These are phyloP conservation scores for Heliconius cydno DNA, from an alignment of 2,888 invertebrate genomes.

Conservation along the genomic window DNA sequence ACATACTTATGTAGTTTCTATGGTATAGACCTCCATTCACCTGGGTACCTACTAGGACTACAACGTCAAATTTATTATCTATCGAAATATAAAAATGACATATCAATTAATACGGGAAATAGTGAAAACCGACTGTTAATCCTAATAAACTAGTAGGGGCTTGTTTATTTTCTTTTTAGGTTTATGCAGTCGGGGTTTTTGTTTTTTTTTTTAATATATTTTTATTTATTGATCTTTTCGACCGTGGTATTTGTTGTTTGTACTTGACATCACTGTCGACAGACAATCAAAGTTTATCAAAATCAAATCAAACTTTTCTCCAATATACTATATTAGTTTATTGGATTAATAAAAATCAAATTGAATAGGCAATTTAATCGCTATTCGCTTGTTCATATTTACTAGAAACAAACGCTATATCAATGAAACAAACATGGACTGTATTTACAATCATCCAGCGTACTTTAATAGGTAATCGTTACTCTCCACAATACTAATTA, in stretches of 20 bases:
- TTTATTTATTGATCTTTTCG: background rate
- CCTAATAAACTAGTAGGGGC: no score
- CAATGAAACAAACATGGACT: conserved; percentile 28
- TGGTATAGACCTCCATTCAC: no score
- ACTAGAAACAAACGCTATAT: conserved; percentile 20
- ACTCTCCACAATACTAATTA: conserved; percentile 53
- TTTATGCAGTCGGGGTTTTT: no score
- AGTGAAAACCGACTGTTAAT: no score
- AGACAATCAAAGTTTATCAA: background rate
- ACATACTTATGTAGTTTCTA: no score
- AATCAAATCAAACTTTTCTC: background rate
- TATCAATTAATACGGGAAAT: no score
- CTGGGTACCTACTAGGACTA: no score
- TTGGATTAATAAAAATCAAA: background rate
- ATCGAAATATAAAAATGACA: no score
- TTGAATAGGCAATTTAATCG: background rate
- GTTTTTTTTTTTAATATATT: no score
- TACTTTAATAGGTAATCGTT: conserved; percentile 49
- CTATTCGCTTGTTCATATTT: conserved; percentile 13
- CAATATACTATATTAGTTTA: background rate
- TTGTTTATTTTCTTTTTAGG: no score
- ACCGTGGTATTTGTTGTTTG: background rate
- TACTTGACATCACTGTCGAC: background rate
- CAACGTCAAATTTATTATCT: no score
- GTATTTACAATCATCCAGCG: conserved; percentile 48